Percentiles rank a stretch among this genome's conserved stretches.
Conservation (phyloP, 1,140 invertebrate species). For the Bombus impatiens region DNA sequence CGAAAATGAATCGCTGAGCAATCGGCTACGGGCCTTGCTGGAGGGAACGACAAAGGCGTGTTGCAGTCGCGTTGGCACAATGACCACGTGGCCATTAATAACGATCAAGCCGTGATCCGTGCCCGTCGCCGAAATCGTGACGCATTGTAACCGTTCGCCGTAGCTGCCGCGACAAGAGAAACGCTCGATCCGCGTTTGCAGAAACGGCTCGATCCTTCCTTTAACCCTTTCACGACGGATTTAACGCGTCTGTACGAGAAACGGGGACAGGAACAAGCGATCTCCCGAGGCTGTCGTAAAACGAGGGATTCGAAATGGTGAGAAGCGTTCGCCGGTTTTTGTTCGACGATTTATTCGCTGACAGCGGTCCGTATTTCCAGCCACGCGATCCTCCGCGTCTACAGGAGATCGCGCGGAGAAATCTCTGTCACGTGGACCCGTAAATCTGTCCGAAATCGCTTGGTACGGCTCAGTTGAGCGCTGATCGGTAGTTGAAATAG, state of each 20-base stretch:
- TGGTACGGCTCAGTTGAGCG: too few relatives aligned
- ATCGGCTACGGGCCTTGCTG: conserved; percentile 20
- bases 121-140: conserved; percentile 60
- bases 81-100: conserved; percentile 59
- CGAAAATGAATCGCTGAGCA: conserved; percentile 45
- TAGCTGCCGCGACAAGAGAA: neutral
- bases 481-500: too few relatives aligned
- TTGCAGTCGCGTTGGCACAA: conserved; percentile 35
- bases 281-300: neutral
- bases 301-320: neutral
- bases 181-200: neutral
- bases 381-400: neutral
- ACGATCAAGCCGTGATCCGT: conserved; percentile 62
- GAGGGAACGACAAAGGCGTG: conserved; percentile 27
- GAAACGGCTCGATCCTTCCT: conserved; percentile 4
- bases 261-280: conserved; percentile 20
- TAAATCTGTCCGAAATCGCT: neutral
- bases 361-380: conserved; percentile 12
- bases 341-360: conserved; percentile 43
- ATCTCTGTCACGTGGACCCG: neutral
- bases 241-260: conserved; percentile 23
- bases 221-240: conserved; percentile 41
- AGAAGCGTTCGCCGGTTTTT: conserved; percentile 3
- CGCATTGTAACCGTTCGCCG: conserved; percentile 45
- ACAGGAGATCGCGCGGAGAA: neutral